Evolutionary conservation across 2,797 vertebrate genomes (phyloP).

Genomic region (Graptemys geographica): DNA sequence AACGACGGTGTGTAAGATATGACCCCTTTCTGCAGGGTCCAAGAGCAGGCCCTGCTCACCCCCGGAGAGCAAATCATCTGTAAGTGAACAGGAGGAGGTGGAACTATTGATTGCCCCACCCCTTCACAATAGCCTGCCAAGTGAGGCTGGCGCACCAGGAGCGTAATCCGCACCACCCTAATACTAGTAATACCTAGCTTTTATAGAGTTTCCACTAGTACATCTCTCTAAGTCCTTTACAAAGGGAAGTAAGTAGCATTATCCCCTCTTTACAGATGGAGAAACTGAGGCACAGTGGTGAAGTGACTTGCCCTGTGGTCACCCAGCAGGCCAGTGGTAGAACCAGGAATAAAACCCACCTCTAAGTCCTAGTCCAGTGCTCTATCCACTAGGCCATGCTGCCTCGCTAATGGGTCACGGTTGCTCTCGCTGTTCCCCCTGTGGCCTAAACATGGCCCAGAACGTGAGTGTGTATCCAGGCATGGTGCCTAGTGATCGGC

Average conservation of each 20-base stretch:
- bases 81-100: neutral
- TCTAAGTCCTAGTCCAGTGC: neutral
- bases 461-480: neutral
- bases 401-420: neutral
- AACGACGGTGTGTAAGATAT: no score
- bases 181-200: neutral
- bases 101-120: neutral
- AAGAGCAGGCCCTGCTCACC: neutral
- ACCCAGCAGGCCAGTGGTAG: neutral
- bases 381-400: neutral
- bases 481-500: neutral
- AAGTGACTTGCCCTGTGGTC: neutral
- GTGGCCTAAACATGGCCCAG: neutral
- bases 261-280: neutral
- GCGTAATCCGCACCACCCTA: neutral
- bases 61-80: neutral
- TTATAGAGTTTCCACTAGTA: neutral
- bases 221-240: no score
- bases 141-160: neutral
- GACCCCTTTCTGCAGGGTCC: no score
- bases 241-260: neutral
- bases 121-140: neutral
- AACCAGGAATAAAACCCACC: neutral
- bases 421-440: neutral
- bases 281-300: neutral